A percentile compares a stretch with the other conserved stretches of the same genome.
Evolutionary conservation across 1,140 invertebrate genomes (phyloP).

Genomic region (Parasteatoda tepidariorum): DNA sequence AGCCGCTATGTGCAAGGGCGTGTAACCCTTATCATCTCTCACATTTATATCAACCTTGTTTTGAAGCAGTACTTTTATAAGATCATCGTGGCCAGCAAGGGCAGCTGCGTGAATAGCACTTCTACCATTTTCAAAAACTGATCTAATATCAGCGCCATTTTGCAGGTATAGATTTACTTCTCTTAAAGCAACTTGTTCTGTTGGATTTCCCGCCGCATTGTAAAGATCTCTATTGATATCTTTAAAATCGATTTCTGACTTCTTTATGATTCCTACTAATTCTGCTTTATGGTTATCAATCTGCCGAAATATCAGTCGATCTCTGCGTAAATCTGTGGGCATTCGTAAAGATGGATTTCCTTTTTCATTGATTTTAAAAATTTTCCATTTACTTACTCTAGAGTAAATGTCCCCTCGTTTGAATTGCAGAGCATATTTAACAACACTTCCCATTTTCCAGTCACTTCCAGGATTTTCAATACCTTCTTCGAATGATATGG

Average conservation of each 20-base stretch:
- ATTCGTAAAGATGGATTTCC: not conserved
- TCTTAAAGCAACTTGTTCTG: not conserved
- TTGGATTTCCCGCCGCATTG: not conserved
- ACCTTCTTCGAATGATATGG: not conserved
- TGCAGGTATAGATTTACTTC: not conserved
- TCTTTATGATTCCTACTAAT: not conserved
- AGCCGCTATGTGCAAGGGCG: not conserved
- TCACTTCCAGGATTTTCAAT: not conserved
- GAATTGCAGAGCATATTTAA: conserved; percentile 1
- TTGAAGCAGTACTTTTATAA: not conserved
- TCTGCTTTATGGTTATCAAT: not conserved
- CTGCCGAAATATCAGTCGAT: not conserved
- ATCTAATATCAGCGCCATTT: not conserved
- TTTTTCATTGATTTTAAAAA: not conserved
- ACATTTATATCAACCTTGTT: not conserved
- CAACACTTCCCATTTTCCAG: not conserved
- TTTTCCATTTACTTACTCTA: not conserved
- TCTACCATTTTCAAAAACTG: conserved; percentile 1
- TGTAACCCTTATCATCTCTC: not conserved
- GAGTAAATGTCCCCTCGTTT: not conserved
- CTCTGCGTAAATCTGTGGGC: not conserved
- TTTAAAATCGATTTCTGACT: not conserved
- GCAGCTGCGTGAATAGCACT: not conserved
- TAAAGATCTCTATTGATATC: conserved; percentile 26
- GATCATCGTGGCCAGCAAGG: not conserved